These are phyloP conservation scores for Drosophila diplacantha DNA, from an alignment of 2,888 invertebrate species.

Conservation along the genomic window DNA sequence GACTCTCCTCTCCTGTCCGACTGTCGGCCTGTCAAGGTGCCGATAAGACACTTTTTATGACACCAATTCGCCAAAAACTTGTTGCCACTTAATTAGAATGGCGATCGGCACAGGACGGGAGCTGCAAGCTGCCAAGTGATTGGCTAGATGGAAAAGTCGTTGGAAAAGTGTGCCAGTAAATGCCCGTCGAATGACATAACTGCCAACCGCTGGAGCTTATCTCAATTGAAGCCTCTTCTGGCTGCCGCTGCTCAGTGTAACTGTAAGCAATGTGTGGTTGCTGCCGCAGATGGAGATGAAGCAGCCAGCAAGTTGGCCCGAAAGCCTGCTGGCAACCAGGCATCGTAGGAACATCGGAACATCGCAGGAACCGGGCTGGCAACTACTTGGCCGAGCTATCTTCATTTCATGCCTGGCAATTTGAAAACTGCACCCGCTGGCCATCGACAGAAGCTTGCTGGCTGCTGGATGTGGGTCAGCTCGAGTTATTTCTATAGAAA, in stretches of 20 bases:
- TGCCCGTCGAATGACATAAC: slow-evolving; percentile 63
- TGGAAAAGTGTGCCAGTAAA: slow-evolving; percentile 51
- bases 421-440: slow-evolving; percentile 65
- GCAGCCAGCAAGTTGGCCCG: slow-evolving; percentile 8
- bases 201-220: slow-evolving; percentile 50
- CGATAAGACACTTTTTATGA: slow-evolving; percentile 52
- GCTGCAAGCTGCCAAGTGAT: slow-evolving; percentile 13
- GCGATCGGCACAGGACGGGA: slow-evolving; percentile 11
- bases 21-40: slow-evolving; percentile 42
- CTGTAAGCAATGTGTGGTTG: slow-evolving; percentile 58
- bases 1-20: slow-evolving; percentile 1
- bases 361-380: slow-evolving; percentile 23
- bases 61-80: slow-evolving; percentile 50
- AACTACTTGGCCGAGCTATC: slow-evolving; percentile 42
- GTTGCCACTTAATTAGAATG: slow-evolving; percentile 63
- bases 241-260: slow-evolving; percentile 62
- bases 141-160: slow-evolving; percentile 32
- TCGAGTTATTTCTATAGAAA: slow-evolving; percentile 65
- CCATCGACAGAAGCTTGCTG: slow-evolving; percentile 40
- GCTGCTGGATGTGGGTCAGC: slow-evolving; percentile 46
- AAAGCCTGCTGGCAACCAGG: slow-evolving; percentile 9
- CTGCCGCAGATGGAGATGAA: slow-evolving; percentile 36
- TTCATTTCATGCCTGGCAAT: slow-evolving; percentile 60
- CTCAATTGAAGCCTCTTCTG: slow-evolving; percentile 58
- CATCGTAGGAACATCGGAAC: slow-evolving; percentile 3